A percentile compares a stretch with the other conserved stretches of the same genome.
phyloP scores from a whole-genome alignment of 2,797 vertebrate species.

The Avahi laniger region DNA sequence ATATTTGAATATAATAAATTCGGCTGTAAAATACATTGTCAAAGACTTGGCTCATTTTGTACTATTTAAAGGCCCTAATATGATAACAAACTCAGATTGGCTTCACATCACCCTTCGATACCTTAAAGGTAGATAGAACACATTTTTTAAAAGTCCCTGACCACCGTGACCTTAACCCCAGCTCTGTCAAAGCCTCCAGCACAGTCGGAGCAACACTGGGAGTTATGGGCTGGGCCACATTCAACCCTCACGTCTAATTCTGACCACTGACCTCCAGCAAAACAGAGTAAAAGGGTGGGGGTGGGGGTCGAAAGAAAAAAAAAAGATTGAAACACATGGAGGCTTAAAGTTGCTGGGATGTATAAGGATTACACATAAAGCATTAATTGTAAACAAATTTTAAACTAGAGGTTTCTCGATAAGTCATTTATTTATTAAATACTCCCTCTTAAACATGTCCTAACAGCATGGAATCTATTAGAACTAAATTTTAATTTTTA shows the following conservation, averaged over 20 bases:
- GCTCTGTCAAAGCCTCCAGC: slow-evolving; percentile 68
- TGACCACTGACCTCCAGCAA: slow-evolving; percentile 73
- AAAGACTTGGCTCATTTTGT: background rate
- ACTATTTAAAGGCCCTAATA: slow-evolving; percentile 1
- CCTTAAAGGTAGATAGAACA: slow-evolving; percentile 63
- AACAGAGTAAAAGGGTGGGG: background rate
- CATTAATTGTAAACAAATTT: slow-evolving; percentile 35
- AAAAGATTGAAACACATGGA: background rate
- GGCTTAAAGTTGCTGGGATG: slow-evolving; percentile 52
- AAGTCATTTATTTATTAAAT: slow-evolving; percentile 16
- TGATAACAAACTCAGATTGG: slow-evolving; percentile 49
- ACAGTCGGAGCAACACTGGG: slow-evolving; percentile 60
- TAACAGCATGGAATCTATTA: background rate
- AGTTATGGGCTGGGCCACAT: slow-evolving; percentile 74
- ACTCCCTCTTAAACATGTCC: background rate
- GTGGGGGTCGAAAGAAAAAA: background rate
- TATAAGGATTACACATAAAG: slow-evolving; percentile 47
- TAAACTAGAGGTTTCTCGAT: background rate
- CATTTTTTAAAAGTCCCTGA: slow-evolving; percentile 65
- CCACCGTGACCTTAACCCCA: slow-evolving; percentile 72
- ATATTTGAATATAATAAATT: background rate
- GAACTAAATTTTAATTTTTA: background rate
- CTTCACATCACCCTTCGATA: slow-evolving; percentile 35
- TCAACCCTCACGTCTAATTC: slow-evolving; percentile 75
- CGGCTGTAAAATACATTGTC: background rate